Conservation (phyloP, 2,888 invertebrate genomes). For the Parnassius glacialis region DNA sequence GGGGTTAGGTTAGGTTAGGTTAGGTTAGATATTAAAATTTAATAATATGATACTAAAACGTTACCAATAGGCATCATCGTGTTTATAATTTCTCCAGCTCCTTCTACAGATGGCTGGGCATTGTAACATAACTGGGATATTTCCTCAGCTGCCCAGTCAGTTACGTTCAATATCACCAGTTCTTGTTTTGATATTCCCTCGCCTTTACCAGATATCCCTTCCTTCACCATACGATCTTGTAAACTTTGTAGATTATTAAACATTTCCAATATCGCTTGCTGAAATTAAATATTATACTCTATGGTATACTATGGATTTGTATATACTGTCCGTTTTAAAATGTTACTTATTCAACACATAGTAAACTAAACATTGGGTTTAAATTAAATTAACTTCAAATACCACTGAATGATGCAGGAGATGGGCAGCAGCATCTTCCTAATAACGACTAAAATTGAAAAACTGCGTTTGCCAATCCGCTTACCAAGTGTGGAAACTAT, state of each 20-base stretch:
- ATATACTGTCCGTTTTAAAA: too few species aligned
- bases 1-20: too few species aligned
- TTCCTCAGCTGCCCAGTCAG: constrained; percentile 68
- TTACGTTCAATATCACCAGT: constrained; percentile 65
- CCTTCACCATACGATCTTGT: constrained; percentile 56
- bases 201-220: constrained; percentile 50
- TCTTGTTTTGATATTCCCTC: constrained; percentile 53
- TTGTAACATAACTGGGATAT: constrained; percentile 61
- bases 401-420: too few species aligned
- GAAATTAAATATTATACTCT: constrained; percentile 26
- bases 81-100: constrained; percentile 51
- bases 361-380: too few species aligned
- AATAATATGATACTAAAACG: constrained; percentile 5
- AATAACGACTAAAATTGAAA: too few species aligned
- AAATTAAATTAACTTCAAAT: too few species aligned
- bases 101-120: constrained; percentile 47
- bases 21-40: background rate
- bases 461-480: too few species aligned
- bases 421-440: too few species aligned
- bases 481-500: too few species aligned
- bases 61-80: constrained; percentile 52
- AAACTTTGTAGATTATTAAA: constrained; percentile 55
- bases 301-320: too few species aligned
- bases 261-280: constrained; percentile 65
- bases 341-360: too few species aligned